Evolutionary conservation across 30 jellyfish, hydroid and myxozoan species (phyloP), one percentile per base, ranked within the genome.

Genomic region (Aurelia coerulea): DNA sequence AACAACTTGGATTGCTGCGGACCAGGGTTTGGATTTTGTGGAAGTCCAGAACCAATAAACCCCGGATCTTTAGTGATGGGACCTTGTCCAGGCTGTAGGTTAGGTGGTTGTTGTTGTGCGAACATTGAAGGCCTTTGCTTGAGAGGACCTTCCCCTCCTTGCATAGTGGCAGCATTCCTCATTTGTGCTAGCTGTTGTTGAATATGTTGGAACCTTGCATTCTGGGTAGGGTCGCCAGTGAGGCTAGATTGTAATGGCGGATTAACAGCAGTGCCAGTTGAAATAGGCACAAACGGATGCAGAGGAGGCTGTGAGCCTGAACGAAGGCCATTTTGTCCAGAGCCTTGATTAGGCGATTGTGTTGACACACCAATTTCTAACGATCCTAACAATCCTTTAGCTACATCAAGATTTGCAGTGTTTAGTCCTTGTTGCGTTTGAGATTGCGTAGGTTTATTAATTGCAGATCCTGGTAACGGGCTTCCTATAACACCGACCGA

Each of bases 1-100:
- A 68, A 85, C 4, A 93, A 90, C 76, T 93, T 93, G 37, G 98
- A 93, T 59, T 83, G 68, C 81, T 81, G 96, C 17, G 98, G 97
- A 41, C 90, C 98, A 19, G 90, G 76, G 52, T 67, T 63, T 10
- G 80, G 64, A 53, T 71, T 82, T 2, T 65, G 18, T 12, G 91
- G 80, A 16, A 69, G 67, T 3, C 78, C 58, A 6, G 92, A 19
- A 13, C 85, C 76, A 14, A 73, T 73, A 31, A 83, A 83, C 13
- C 69, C 62, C 29, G 79, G 71, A n/a, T 83, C 92, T 13, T 18
- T 70, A 12, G 81, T n/a, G 39, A 51, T 75, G 39, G 91, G 11
- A 34, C 68, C 54, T 29, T 81, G 68, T 18, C 34, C 91, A 31
- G 92, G 71, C 14, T 74, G 60, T 33, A 66, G 59, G 33, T 35